Evolutionary conservation across 1,140 invertebrate species (phyloP).

Genomic region (Zaprionus davidi): DNA sequence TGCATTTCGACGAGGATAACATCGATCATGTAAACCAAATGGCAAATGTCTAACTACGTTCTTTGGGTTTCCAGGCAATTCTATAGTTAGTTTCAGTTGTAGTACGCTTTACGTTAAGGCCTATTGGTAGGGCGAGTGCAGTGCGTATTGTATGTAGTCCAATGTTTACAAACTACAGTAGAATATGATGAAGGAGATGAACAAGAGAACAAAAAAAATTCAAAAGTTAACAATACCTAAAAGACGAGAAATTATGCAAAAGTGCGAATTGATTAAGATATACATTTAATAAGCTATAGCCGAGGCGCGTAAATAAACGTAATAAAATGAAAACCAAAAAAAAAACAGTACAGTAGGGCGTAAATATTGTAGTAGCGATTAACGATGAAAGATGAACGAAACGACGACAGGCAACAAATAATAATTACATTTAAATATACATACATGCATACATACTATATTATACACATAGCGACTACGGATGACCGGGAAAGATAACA

Average conservation of each 20-base stretch:
- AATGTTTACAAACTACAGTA: slow-evolving; percentile 36
- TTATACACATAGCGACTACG: slow-evolving; percentile 76
- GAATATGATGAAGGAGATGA: slow-evolving; percentile 31
- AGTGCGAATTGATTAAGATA: slow-evolving; percentile 77
- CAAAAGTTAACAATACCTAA: slow-evolving; percentile 84
- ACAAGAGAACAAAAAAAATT: slow-evolving; percentile 72
- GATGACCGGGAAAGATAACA: slow-evolving; percentile 37
- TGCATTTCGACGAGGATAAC: slow-evolving; percentile 82
- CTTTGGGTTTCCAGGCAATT: slow-evolving; percentile 57
- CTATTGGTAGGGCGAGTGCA: slow-evolving; percentile 39
- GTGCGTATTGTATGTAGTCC: slow-evolving; percentile 8
- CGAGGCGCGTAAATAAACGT: slow-evolving; percentile 41
- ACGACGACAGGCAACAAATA: slow-evolving; percentile 63
- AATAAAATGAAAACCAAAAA: slow-evolving; percentile 31
- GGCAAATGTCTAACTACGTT: slow-evolving; percentile 81
- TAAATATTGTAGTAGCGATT: slow-evolving; percentile 75
- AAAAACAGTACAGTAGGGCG: slow-evolving; percentile 67
- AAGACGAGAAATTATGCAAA: slow-evolving; percentile 81
- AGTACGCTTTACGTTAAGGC: slow-evolving; percentile 65
- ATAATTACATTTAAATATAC: slow-evolving; percentile 78
- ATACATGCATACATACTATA: slow-evolving; percentile 62
- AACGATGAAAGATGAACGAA: slow-evolving; percentile 55
- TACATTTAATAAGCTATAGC: slow-evolving; percentile 67
- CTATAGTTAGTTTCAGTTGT: slow-evolving; percentile 74
- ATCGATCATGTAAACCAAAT: slow-evolving; percentile 81